These are phyloP conservation scores for Aphrocallistes beatrix DNA, from an alignment of 37 sponge, comb jelly and placozoan genomes.

Conservation along the genomic window DNA sequence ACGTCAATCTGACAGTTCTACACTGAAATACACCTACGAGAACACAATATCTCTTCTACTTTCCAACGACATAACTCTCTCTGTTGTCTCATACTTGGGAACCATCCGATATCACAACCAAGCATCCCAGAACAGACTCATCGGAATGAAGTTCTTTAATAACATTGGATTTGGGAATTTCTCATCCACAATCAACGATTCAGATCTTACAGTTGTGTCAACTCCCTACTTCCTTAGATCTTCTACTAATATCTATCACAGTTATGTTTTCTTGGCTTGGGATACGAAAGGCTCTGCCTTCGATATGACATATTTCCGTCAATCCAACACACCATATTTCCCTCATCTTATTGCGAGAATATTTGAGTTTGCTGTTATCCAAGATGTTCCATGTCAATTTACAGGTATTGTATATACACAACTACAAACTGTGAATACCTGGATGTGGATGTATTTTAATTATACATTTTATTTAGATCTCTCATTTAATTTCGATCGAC, in stretches of 20 bases:
- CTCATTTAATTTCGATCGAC: neutral
- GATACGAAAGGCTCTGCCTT: neutral
- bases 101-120: neutral
- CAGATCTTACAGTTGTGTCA: neutral
- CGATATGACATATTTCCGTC: neutral
- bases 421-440: neutral
- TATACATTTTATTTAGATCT: neutral
- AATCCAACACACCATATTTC: neutral
- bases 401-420: neutral
- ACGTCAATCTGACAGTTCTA: neutral
- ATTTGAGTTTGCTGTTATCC: neutral
- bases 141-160: neutral
- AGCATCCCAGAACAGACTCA: neutral
- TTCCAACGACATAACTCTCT: neutral
- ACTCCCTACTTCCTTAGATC: neutral
- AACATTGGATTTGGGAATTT: conserved; percentile 14
- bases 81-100: neutral
- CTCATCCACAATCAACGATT: neutral
- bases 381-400: neutral
- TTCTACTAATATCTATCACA: neutral
- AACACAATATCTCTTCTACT: conserved; percentile 7
- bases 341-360: neutral
- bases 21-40: neutral
- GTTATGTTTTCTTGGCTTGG: neutral
- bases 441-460: neutral